These are phyloP conservation scores for Vulpes vulpes DNA, from an alignment of 2,113 vertebrate genomes.

Conservation along the genomic window DNA sequence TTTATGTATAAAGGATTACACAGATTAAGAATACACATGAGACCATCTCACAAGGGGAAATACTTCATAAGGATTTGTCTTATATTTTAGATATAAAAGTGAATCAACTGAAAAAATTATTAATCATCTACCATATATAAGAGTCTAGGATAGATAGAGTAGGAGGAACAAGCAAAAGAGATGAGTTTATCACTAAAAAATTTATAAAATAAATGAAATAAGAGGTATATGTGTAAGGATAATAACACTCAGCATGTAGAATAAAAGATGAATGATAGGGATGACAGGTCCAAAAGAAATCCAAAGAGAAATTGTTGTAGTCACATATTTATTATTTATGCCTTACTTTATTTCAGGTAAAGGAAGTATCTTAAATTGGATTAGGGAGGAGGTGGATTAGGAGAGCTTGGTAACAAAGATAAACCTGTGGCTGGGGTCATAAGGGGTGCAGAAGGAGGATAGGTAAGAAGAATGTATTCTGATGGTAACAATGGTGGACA, in stretches of 20 bases:
- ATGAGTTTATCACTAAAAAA: background rate
- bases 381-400: background rate
- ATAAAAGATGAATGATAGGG: background rate
- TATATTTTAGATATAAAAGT: conserved; percentile 54
- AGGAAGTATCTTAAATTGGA: background rate
- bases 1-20: conserved; percentile 20
- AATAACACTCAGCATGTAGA: background rate
- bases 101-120: conserved; percentile 19
- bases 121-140: background rate
- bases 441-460: background rate
- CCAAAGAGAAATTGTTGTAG: background rate
- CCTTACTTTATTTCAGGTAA: background rate
- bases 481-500: background rate
- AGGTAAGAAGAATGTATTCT: background rate
- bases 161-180: background rate
- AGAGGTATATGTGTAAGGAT: background rate
- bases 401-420: background rate
- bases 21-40: background rate
- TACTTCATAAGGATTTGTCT: conserved; percentile 9
- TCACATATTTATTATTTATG: background rate
- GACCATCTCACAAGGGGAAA: background rate
- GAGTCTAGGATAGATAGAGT: background rate
- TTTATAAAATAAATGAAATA: conserved; percentile 12
- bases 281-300: background rate
- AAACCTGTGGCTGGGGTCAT: background rate